These are phyloP conservation scores for Ophioderma brevispina DNA, from an alignment of 35 echinoderm and acorn worm species.

Conservation along the genomic window DNA sequence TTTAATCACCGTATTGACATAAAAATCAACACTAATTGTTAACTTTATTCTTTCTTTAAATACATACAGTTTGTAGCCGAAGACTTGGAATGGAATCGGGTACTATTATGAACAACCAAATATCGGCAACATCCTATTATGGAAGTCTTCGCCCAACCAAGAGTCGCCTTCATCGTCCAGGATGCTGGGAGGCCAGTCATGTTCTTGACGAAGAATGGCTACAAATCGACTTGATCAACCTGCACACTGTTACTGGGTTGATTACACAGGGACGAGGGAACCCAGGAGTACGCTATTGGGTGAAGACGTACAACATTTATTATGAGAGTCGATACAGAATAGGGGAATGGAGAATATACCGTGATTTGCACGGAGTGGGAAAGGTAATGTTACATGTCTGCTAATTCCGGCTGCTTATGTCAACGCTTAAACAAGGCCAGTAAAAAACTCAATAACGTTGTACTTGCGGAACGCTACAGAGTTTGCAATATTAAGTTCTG, in stretches of 20 bases:
- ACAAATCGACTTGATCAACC: conserved; percentile 13
- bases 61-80: conserved; percentile 13
- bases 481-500: too few relatives aligned
- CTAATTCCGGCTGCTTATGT: too few relatives aligned
- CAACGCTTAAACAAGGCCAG: too few relatives aligned
- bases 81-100: conserved; percentile 65
- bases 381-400: neutral
- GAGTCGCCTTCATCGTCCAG: conserved; percentile 1
- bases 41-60: too few relatives aligned
- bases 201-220: conserved; percentile 8
- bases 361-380: neutral
- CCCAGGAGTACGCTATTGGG: neutral
- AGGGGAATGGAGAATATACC: neutral
- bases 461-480: too few relatives aligned
- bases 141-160: too few relatives aligned
- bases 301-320: neutral
- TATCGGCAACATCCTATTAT: conserved; percentile 43
- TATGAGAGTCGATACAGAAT: neutral
- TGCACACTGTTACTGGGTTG: conserved; percentile 24
- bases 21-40: too few relatives aligned
- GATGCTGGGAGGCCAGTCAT: conserved; percentile 5
- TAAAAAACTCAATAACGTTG: too few relatives aligned
- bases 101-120: conserved; percentile 40
- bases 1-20: too few relatives aligned
- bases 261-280: neutral